Conservation (phyloP, 1,140 invertebrate genomes). For the Diorhabda elongata region DNA sequence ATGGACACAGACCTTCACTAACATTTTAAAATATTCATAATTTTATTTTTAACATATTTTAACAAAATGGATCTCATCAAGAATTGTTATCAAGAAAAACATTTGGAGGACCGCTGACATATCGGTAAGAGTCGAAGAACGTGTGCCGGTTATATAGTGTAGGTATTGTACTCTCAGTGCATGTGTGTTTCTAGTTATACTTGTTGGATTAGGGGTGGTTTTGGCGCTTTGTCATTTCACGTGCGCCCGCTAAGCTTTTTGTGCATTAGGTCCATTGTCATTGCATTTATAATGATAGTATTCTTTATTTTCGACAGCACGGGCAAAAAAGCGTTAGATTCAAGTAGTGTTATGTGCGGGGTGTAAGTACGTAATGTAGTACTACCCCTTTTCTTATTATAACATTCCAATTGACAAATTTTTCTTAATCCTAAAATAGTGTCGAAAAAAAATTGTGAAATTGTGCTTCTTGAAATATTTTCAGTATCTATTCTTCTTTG, state of each 20-base stretch:
- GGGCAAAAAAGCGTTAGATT: slow-evolving; percentile 37
- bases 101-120: background rate
- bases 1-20: too few relatives aligned
- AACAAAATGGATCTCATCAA: too few relatives aligned
- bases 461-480: too few relatives aligned
- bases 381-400: too few relatives aligned
- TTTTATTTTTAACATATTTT: too few relatives aligned
- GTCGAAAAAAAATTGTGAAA: too few relatives aligned
- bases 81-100: too few relatives aligned
- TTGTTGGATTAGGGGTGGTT: slow-evolving; percentile 45
- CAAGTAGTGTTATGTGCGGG: background rate
- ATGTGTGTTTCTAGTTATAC: slow-evolving; percentile 44
- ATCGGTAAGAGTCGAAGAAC: slow-evolving; percentile 26
- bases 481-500: too few relatives aligned
- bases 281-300: slow-evolving; percentile 41
- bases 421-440: too few relatives aligned
- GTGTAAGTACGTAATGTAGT: background rate
- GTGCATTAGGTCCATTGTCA: slow-evolving; percentile 32
- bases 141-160: slow-evolving; percentile 34
- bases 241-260: slow-evolving; percentile 33
- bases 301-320: slow-evolving; percentile 33
- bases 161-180: slow-evolving; percentile 25
- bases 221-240: slow-evolving; percentile 42
- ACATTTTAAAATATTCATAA: too few relatives aligned
- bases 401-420: too few relatives aligned